phyloP scores from a whole-genome alignment of 1,140 invertebrate species.

The Pseudomyrmex pallidus region DNA sequence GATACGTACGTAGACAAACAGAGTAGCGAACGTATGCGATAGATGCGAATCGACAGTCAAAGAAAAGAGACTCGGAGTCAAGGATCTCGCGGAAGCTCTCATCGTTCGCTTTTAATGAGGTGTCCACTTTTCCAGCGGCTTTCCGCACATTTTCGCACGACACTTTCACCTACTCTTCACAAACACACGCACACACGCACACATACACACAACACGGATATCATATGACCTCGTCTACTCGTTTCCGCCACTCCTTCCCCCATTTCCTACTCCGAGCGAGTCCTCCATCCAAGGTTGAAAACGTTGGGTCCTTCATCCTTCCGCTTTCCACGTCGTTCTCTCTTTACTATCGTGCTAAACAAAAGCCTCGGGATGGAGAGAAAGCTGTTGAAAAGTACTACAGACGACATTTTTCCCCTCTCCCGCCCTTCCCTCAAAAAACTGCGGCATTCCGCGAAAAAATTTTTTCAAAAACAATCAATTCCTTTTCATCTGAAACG shows the following conservation, averaged over 20 bases:
- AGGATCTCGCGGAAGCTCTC: slow-evolving; percentile 32
- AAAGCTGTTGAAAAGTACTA: slow-evolving; percentile 7
- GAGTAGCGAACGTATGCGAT: neutral
- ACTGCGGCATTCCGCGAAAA: neutral
- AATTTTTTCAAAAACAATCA: neutral
- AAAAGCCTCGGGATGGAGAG: slow-evolving; percentile 13
- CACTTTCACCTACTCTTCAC: slow-evolving; percentile 48
- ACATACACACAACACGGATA: neutral
- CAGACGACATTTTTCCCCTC: neutral
- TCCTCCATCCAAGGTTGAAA: slow-evolving; percentile 46
- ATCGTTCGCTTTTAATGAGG: slow-evolving; percentile 57
- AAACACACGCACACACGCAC: too few species aligned
- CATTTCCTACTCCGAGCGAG: slow-evolving; percentile 29
- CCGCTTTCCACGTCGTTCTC: slow-evolving; percentile 13
- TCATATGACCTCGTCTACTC: slow-evolving; percentile 36
- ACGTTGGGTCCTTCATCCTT: neutral
- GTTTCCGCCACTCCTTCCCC: neutral
- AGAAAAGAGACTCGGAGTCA: neutral
- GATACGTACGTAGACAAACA: neutral
- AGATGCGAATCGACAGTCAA: slow-evolving; percentile 6
- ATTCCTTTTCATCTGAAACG: neutral
- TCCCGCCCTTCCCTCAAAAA: too few species aligned
- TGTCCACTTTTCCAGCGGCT: slow-evolving; percentile 66
- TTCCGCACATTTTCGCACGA: slow-evolving; percentile 48
- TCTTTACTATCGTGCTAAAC: slow-evolving; percentile 29